These are phyloP conservation scores for Sebastes diaconus DNA, from an alignment of 2,797 vertebrate species.

Conservation along the genomic window DNA sequence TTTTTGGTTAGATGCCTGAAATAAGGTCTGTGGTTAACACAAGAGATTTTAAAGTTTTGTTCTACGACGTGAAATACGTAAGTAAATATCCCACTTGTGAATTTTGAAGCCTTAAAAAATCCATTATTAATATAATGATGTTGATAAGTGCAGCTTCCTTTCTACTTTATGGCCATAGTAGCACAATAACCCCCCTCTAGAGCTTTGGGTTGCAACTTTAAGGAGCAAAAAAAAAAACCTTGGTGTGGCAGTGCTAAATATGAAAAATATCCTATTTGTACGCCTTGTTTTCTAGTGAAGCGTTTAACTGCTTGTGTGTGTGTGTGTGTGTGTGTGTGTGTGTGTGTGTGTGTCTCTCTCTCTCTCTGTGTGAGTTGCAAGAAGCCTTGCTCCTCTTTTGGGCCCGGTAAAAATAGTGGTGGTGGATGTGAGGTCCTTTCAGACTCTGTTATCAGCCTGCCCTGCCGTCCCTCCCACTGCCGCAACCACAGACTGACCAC, in stretches of 20 bases:
- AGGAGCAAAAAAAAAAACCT: neutral
- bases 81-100: no score
- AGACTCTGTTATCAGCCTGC: conserved; percentile 82
- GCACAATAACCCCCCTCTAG: neutral
- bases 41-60: no score
- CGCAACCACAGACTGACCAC: conserved; percentile 78
- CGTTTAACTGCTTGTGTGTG: conserved; percentile 41
- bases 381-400: conserved; percentile 69
- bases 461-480: conserved; percentile 72
- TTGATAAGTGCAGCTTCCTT: neutral
- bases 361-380: conserved; percentile 56
- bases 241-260: conserved; percentile 23
- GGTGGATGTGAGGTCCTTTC: conserved; percentile 80
- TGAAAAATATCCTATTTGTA: conserved; percentile 44
- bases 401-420: conserved; percentile 80
- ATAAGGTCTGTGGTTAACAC: no score
- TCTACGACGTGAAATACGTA: no score
- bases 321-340: conserved; percentile 7
- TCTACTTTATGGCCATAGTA: neutral
- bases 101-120: no score
- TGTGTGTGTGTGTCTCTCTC: neutral
- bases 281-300: conserved; percentile 57
- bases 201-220: neutral
- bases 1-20: neutral
- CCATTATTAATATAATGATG: neutral